Percentiles rank a stretch among this genome's conserved stretches.
Conservation (phyloP, 2,888 invertebrate species). For the Andricus curvator region DNA sequence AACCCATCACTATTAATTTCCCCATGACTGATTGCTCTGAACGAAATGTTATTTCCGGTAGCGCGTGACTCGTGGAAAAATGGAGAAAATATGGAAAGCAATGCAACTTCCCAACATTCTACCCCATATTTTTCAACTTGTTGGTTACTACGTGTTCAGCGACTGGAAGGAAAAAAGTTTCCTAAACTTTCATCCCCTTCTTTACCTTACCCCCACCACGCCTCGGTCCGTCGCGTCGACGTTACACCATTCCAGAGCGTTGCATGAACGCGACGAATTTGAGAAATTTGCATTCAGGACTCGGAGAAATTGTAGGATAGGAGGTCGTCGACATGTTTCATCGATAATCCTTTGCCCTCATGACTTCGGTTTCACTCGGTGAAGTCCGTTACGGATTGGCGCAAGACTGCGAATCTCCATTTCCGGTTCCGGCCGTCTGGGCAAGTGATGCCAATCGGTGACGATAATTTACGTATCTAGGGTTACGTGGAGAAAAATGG, state of each 20-base stretch:
- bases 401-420: conserved; percentile 52
- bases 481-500: not conserved
- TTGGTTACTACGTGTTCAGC: conserved; percentile 8
- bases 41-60: conserved; percentile 13
- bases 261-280: conserved; percentile 16
- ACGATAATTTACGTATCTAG: conserved; percentile 26
- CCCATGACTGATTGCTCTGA: conserved; percentile 1
- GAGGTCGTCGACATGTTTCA: conserved; percentile 34
- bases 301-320: conserved; percentile 23
- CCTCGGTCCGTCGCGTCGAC: not conserved
- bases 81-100: conserved; percentile 30
- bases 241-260: conserved; percentile 10
- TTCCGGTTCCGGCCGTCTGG: conserved; percentile 50
- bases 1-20: conserved; percentile 11
- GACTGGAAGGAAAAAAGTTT: conserved; percentile 5
- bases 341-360: conserved; percentile 36
- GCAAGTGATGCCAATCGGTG: conserved; percentile 44
- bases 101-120: conserved; percentile 18
- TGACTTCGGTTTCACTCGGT: conserved; percentile 30
- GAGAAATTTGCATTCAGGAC: conserved; percentile 33
- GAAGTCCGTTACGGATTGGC: conserved; percentile 20
- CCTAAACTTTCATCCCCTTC: not conserved
- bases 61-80: conserved; percentile 14
- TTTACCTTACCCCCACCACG: not conserved
- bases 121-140: conserved; percentile 21